phyloP scores from a whole-genome alignment of 2,888 invertebrate species.

The Habrosyne pyritoides region DNA sequence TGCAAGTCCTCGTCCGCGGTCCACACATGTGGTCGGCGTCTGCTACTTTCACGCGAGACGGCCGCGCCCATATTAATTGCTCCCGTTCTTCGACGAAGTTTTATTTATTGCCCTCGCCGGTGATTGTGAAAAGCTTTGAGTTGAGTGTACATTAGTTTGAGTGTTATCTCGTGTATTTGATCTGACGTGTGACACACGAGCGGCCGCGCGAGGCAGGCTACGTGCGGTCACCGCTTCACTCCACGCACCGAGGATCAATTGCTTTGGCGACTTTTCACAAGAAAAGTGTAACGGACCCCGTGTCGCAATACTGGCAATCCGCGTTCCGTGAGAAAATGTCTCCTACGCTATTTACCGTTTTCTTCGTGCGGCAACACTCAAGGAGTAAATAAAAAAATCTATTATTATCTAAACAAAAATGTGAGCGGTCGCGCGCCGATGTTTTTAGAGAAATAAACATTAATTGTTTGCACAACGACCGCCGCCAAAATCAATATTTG shows the following conservation, averaged over 20 bases:
- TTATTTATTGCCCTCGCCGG: constrained; percentile 79
- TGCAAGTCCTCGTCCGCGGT: constrained; percentile 42
- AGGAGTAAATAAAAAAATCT: constrained; percentile 77
- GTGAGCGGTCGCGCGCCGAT: constrained; percentile 75
- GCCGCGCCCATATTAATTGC: constrained; percentile 83
- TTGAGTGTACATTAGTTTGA: constrained; percentile 78
- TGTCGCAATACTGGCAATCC: constrained; percentile 29
- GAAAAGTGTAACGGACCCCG: constrained; percentile 48
- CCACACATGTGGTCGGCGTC: constrained; percentile 65
- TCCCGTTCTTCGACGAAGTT: constrained; percentile 81
- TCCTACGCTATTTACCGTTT: constrained; percentile 58
- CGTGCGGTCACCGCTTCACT: constrained; percentile 33
- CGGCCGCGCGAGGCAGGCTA: constrained; percentile 31
- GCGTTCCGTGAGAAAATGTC: constrained; percentile 67
- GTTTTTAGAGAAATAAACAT: constrained; percentile 83
- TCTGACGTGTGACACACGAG: constrained; percentile 76
- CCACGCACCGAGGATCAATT: constrained; percentile 24
- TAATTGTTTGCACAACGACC: constrained; percentile 78
- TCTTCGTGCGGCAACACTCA: constrained; percentile 66
- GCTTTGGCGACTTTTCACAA: constrained; percentile 46
- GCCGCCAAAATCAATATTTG: constrained; percentile 80
- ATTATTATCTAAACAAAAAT: constrained; percentile 79
- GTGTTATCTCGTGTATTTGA: constrained; percentile 75
- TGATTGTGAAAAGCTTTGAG: constrained; percentile 81
- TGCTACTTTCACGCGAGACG: constrained; percentile 78